These are phyloP conservation scores for Gila orcuttii DNA, from an alignment of 2,113 vertebrate species.

Conservation along the genomic window DNA sequence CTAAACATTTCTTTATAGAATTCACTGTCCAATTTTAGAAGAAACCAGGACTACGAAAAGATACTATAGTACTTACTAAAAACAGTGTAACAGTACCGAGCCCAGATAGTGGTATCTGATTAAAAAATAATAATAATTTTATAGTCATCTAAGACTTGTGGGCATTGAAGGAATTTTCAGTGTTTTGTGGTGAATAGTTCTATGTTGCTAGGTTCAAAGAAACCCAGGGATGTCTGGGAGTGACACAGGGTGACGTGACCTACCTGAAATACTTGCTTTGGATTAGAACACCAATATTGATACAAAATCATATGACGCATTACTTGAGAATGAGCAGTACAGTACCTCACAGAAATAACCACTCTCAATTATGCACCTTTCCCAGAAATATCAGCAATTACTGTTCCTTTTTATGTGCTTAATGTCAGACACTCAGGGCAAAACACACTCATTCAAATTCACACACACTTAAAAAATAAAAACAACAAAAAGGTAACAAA, in stretches of 20 bases:
- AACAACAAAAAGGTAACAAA: conserved; percentile 44
- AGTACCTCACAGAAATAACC: conserved; percentile 43
- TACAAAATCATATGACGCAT: conserved; percentile 12
- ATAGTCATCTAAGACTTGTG: not conserved
- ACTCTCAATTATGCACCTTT: conserved; percentile 11
- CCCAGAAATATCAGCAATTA: not conserved
- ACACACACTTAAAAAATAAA: conserved; percentile 28
- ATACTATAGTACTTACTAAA: not conserved
- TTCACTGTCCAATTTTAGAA: not conserved
- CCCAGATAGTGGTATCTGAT: not conserved
- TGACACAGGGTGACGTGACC: conserved; percentile 1
- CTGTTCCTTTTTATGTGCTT: not conserved
- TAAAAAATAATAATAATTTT: not conserved
- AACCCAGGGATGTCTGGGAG: conserved; percentile 14
- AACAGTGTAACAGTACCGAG: not conserved
- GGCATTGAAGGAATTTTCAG: not conserved
- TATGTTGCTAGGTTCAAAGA: conserved; percentile 13
- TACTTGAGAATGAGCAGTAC: conserved; percentile 4
- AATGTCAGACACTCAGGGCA: not conserved
- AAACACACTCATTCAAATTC: conserved; percentile 10
- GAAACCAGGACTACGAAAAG: not conserved
- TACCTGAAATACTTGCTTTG: conserved; percentile 42
- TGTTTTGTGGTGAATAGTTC: not conserved
- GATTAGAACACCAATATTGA: conserved; percentile 24
- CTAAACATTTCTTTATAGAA: not conserved